These are phyloP conservation scores for Drosophila sordidula DNA, from an alignment of 2,888 invertebrate genomes.

Conservation along the genomic window DNA sequence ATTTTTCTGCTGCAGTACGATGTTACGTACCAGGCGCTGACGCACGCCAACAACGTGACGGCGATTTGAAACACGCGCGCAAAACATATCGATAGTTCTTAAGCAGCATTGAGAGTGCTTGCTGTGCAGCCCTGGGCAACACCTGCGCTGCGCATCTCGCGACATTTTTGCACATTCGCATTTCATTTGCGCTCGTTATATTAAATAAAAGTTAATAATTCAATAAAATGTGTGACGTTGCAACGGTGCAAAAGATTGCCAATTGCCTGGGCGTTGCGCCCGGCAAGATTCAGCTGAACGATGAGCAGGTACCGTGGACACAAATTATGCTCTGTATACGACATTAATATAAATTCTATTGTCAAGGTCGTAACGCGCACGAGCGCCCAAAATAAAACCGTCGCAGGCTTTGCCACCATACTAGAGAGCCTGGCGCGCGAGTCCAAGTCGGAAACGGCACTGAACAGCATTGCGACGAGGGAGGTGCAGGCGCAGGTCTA, in stretches of 20 bases:
- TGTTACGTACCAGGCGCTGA: constrained; percentile 56
- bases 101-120: neutral
- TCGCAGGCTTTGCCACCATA: constrained; percentile 86
- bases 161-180: constrained; percentile 38
- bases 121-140: constrained; percentile 29
- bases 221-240: constrained; percentile 82
- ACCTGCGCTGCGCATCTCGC: constrained; percentile 26
- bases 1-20: constrained; percentile 69
- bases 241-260: constrained; percentile 86
- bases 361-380: constrained; percentile 86
- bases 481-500: constrained; percentile 86
- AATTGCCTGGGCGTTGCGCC: constrained; percentile 86
- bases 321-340: neutral
- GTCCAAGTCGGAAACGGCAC: constrained; percentile 82
- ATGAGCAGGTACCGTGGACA: constrained; percentile 85
- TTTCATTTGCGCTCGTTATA: constrained; percentile 16
- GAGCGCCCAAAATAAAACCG: constrained; percentile 85
- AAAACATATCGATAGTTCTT: constrained; percentile 15
- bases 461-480: constrained; percentile 76
- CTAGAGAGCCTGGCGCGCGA: constrained; percentile 85
- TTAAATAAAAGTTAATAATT: constrained; percentile 16
- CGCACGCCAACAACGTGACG: constrained; percentile 32
- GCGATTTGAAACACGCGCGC: constrained; percentile 8
- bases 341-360: constrained; percentile 55
- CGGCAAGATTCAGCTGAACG: constrained; percentile 86